Percentiles rank a stretch among this genome's conserved stretches.
phyloP scores from a whole-genome alignment of 2,888 invertebrate genomes.

The Abrostola tripartita region DNA sequence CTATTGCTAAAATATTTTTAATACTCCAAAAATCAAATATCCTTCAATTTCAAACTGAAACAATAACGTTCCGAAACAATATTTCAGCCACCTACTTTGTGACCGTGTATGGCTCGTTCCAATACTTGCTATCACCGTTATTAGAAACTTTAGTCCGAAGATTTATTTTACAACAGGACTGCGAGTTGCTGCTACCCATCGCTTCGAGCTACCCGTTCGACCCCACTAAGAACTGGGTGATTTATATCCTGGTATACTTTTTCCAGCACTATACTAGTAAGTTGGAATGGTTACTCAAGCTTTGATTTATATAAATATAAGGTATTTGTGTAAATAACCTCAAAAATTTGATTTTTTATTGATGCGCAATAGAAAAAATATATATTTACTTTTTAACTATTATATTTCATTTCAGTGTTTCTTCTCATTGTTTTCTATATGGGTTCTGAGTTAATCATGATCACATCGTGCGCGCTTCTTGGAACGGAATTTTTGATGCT shows the following conservation, averaged over 20 bases:
- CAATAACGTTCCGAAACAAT: constrained; percentile 6
- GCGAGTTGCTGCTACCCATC: constrained; percentile 48
- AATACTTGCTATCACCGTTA: constrained; percentile 57
- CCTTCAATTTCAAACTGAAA: constrained; percentile 3
- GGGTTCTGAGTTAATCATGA: constrained; percentile 64
- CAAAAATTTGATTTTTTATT: too few species aligned
- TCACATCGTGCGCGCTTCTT: constrained; percentile 64
- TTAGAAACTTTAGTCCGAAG: constrained; percentile 54
- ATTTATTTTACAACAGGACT: constrained; percentile 54
- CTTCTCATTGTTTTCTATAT: constrained; percentile 55
- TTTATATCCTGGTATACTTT: constrained; percentile 52
- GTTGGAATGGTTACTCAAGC: constrained; percentile 29
- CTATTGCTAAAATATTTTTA: too few species aligned
- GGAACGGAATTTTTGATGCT: constrained; percentile 67
- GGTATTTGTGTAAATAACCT: too few species aligned
- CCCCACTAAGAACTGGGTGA: constrained; percentile 46
- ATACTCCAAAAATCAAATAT: neutral
- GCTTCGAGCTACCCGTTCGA: constrained; percentile 57
- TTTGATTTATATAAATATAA: constrained; percentile 22
- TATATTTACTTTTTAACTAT: too few species aligned
- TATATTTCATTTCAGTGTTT: constrained; percentile 58
- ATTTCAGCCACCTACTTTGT: constrained; percentile 55
- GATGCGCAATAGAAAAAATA: neutral
- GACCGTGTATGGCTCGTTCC: constrained; percentile 32
- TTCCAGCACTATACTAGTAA: constrained; percentile 57